phyloP scores from a whole-genome alignment of 2,797 vertebrate species.

The Oophaga sylvatica region DNA sequence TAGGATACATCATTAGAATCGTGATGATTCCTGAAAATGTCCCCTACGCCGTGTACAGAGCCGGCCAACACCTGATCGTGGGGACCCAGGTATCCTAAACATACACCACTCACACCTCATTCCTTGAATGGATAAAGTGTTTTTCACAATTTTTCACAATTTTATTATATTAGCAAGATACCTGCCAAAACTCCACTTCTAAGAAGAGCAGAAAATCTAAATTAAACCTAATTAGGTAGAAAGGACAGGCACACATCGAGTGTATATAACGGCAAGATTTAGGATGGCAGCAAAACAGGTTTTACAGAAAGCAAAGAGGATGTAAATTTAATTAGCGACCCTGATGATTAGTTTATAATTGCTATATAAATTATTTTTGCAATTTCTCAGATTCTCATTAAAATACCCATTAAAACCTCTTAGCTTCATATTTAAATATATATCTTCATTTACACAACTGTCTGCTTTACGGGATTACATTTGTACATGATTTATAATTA shows the following conservation, averaged over 20 bases:
- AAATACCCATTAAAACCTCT: constrained; percentile 59
- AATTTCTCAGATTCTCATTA: constrained; percentile 48
- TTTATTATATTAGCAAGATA: not conserved
- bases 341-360: constrained; percentile 59
- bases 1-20: too few relatives aligned
- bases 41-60: too few relatives aligned
- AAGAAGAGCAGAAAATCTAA: constrained; percentile 8
- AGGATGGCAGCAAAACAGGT: constrained; percentile 44
- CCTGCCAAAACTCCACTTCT: not conserved
- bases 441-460: constrained; percentile 55
- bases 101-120: too few relatives aligned
- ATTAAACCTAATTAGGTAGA: constrained; percentile 28
- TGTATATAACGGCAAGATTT: constrained; percentile 33
- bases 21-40: too few relatives aligned
- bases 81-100: too few relatives aligned
- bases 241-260: constrained; percentile 22
- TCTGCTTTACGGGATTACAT: constrained; percentile 24
- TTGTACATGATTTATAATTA: constrained; percentile 33
- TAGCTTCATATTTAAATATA: constrained; percentile 58
- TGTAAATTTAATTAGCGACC: constrained; percentile 60
- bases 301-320: constrained; percentile 42
- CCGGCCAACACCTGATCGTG: too few relatives aligned
- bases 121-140: too few relatives aligned
- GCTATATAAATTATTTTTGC: constrained; percentile 61
- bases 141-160: too few relatives aligned